Base-by-base conservation (phyloP, 2,888 invertebrate genomes). In the Ornithoptera priamus region DNA sequence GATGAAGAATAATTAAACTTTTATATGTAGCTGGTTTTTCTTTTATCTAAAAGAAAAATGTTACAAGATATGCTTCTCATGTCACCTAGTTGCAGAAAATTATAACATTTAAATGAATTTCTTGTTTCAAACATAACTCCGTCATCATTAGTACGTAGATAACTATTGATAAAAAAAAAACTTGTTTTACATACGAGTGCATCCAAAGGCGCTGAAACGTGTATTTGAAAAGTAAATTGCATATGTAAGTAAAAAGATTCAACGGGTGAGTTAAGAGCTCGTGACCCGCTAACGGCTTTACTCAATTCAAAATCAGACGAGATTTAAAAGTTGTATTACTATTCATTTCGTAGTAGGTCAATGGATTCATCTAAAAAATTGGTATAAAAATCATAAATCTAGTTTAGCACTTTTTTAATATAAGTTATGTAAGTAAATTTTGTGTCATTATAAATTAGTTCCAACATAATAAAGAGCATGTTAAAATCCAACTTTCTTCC, bases 261-360 rank as follows among this genome's bases (percentile, higher is more conserved):
- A 59, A 59, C 50, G 57, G 39, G 42, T 58, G 66, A 24, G 66
- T 50, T 30, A 63, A 70, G 63, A 39, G 59, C 66, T 67, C 70
- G 59, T 67, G 63, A 70, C 70, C 66, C 59, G 66, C 59, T 62
- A 67, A 66, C 65, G 59, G 58, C 68, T 59, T 60, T 42, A 53
- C 70, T 66, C 62, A 39, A 30, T 24, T 59, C 50, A 50, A 50
- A 30, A 30, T 4, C 42, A 59, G 59, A 62, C 22, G 42, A 67
- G 57, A 42, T 58, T 39, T 62, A 36, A 53, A 58, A 58, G 50
- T 58, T 62, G 50, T 62, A 59, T 59, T 59, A 50, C 53, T 62
- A 66, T 70, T 68, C 59, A 68, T 50, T 60, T 50, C 39, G 64
- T 68, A 64, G 62, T 63, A 70, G 66, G 63, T 70, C 62, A 66